These are phyloP conservation scores for Poecile atricapillus DNA, from an alignment of 2,113 vertebrate species.

Conservation along the genomic window DNA sequence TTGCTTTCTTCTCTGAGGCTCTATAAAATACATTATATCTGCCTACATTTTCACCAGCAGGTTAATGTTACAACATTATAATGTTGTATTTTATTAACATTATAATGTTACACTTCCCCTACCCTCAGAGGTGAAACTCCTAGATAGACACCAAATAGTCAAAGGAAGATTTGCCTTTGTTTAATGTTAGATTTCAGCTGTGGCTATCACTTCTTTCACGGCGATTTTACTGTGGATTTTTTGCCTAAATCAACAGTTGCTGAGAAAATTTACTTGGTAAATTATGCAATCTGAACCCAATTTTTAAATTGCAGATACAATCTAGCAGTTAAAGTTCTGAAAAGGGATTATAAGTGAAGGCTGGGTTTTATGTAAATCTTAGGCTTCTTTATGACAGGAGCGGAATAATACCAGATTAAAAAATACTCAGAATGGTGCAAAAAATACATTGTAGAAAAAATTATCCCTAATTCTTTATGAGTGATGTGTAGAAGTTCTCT, in stretches of 20 bases:
- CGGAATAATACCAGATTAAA: background rate
- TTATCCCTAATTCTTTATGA: background rate
- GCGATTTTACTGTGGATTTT: background rate
- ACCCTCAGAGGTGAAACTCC: background rate
- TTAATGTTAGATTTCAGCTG: background rate
- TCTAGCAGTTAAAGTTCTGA: background rate
- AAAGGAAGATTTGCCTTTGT: background rate
- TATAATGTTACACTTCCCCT: background rate
- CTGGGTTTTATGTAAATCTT: background rate
- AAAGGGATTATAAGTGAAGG: background rate
- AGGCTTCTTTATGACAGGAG: background rate
- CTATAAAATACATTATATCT: background rate
- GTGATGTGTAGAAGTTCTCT: background rate
- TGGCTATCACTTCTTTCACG: background rate
- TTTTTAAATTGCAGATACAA: background rate
- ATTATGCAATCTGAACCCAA: background rate
- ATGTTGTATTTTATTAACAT: too few species aligned
- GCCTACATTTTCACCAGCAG: background rate
- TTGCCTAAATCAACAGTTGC: background rate
- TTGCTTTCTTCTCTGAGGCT: background rate
- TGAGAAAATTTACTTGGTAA: background rate
- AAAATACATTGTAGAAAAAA: background rate
- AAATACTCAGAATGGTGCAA: background rate
- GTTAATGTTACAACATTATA: too few species aligned
- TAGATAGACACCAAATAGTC: background rate